Evolutionary conservation across 2,113 vertebrate genomes (phyloP).

Genomic region (Muntiacus muntjak): DNA sequence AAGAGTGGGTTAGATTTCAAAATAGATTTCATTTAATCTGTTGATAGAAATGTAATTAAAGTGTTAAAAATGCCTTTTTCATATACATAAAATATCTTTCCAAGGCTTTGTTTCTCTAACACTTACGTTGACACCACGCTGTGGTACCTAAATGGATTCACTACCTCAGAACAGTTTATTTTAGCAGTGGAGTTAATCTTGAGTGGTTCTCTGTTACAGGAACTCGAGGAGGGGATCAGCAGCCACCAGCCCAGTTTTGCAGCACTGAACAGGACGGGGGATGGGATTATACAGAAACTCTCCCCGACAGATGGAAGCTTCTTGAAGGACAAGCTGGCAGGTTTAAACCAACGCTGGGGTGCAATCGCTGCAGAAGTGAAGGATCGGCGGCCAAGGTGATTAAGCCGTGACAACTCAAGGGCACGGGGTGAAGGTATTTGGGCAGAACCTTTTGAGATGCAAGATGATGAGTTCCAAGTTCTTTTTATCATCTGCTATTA

Average conservation of each 20-base stretch:
- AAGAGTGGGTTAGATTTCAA: constrained; percentile 2
- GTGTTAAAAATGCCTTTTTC: neutral
- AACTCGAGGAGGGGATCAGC: constrained; percentile 89
- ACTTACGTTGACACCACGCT: neutral
- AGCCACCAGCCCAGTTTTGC: constrained; percentile 85
- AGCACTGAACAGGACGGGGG: constrained; percentile 84
- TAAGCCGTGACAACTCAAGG: neutral
- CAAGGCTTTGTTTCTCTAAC: neutral
- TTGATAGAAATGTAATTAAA: neutral
- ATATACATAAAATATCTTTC: neutral
- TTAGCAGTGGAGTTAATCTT: constrained; percentile 8
- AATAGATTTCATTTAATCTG: neutral
- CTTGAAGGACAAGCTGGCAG: constrained; percentile 89
- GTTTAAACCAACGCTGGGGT: constrained; percentile 87
- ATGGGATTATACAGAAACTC: constrained; percentile 88
- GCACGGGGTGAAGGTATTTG: neutral
- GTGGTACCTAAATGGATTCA: neutral
- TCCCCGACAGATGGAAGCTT: constrained; percentile 86
- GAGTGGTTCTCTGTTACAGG: constrained; percentile 79
- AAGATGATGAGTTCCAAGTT: neutral
- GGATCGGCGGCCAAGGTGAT: constrained; percentile 89
- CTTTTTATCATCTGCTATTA: neutral
- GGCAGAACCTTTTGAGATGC: constrained; percentile 22
- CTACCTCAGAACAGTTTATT: neutral
- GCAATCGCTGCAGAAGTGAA: constrained; percentile 78